Base-by-base conservation (phyloP, 30 jellyfish, hydroid and myxozoan genomes). In the Calvadosia cruxmelitensis region DNA sequence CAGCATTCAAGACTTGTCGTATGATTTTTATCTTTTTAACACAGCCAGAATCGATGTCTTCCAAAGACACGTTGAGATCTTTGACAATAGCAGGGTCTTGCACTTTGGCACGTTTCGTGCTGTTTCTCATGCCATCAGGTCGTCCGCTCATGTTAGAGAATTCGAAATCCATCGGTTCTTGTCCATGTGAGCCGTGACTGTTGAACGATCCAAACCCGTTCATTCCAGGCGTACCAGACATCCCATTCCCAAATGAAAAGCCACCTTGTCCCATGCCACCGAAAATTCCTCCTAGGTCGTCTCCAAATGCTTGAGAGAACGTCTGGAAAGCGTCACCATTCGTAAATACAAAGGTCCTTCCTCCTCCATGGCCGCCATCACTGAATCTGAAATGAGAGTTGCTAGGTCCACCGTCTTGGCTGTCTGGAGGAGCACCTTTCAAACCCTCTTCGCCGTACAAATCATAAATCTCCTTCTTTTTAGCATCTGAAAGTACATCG, bases 361-460 rank as follows among this genome's bases (percentile, higher is more conserved):
- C 72, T 31, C 65, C 64, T 62, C 93, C 85, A 15, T 63, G 64
- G 5, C 84, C 83, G 24, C 75, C 74, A 34, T 20, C 48, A 27
- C 57, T 57, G 33, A 73, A 71, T 20, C 27, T 69, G 57, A 23
- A 50, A 49, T 36, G 25, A 7, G 33, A 28, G 20, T 80, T 85
- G 20, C 84, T 85, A n/a, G 74, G 50, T 3, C 71, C 31, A 3
- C 63, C 52, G 27, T 78, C 73, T 12, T 2, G 23, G 7, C 82
- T 32, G 27, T 74, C 26, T 42, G 57, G 57, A 12, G 81, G 42
- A 3, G 23, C 66, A 0, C 95, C 95, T 32, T 71, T 82, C 64
- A 89, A 52, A 27, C 98, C 98, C 27, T 89, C 94, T 70, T 77
- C 95, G n/a, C 99, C 99, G 64, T 76, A 82, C 27, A 28, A 28